phyloP scores from a whole-genome alignment of 37 sponge, comb jelly and placozoan genomes.

The Diacarnus erythraeanus region DNA sequence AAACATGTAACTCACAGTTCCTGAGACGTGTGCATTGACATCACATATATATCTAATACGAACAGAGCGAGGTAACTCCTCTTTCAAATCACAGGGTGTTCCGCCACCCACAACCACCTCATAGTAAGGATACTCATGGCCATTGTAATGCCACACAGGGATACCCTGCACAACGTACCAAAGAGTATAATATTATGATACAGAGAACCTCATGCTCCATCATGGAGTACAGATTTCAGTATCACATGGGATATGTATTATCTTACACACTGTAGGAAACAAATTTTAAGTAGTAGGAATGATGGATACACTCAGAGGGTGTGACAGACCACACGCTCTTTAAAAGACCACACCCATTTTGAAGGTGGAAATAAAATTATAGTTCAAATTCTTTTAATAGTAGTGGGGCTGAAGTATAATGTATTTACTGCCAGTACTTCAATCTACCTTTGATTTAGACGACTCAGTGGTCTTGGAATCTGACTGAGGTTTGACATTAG shows the following conservation, averaged over 20 bases:
- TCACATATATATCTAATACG: slow-evolving; percentile 68
- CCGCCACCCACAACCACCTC: slow-evolving; percentile 56
- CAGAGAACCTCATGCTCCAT: background rate
- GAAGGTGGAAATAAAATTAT: too few relatives aligned
- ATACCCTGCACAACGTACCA: background rate
- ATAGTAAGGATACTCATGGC: slow-evolving; percentile 67
- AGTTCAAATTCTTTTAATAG: too few relatives aligned
- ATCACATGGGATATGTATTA: too few relatives aligned
- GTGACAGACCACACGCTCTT: too few relatives aligned
- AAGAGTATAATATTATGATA: background rate
- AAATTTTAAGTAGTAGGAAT: too few relatives aligned
- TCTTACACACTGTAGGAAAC: too few relatives aligned
- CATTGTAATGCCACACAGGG: slow-evolving; percentile 54
- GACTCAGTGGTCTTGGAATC: too few relatives aligned
- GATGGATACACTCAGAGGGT: too few relatives aligned
- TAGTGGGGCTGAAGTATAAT: too few relatives aligned
- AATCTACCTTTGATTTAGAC: too few relatives aligned
- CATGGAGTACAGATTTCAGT: background rate
- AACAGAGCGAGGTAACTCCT: slow-evolving; percentile 26
- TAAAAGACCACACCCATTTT: too few relatives aligned
- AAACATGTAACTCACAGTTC: slow-evolving; percentile 50
- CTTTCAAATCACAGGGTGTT: slow-evolving; percentile 67
- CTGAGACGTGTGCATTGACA: slow-evolving; percentile 22
- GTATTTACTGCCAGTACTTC: too few relatives aligned
- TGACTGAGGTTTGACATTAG: background rate